These are phyloP conservation scores for Pelecanoides urinatrix DNA, from an alignment of 2,113 vertebrate genomes.

Conservation along the genomic window DNA sequence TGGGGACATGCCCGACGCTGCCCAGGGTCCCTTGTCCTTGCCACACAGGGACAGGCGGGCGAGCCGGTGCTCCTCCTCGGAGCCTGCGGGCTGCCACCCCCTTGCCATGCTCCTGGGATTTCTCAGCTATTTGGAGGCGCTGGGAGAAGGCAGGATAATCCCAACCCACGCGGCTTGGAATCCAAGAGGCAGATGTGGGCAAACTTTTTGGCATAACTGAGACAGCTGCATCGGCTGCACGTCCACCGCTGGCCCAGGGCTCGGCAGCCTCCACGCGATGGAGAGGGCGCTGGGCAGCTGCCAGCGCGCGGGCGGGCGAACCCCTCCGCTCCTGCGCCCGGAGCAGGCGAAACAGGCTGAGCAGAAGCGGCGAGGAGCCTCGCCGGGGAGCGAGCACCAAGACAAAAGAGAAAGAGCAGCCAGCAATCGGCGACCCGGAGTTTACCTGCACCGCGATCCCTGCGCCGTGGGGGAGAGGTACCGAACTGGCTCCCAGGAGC, in stretches of 20 bases:
- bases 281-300: background rate
- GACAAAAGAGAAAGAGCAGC: background rate
- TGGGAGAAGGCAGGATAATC: background rate
- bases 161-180: background rate
- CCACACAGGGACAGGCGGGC: rapidly evolving
- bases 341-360: background rate
- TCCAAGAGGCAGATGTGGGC: background rate
- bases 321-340: rapidly evolving
- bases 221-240: background rate
- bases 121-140: background rate
- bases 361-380: background rate
- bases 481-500: background rate
- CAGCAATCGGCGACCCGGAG: background rate
- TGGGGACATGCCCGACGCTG: background rate
- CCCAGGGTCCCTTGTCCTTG: background rate
- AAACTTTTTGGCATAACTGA: background rate
- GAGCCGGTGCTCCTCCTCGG: rapidly evolving
- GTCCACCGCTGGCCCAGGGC: background rate
- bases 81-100: background rate
- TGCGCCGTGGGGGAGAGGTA: rapidly evolving
- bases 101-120: background rate
- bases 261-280: background rate
- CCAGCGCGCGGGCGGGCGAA: background rate
- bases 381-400: rapidly evolving
- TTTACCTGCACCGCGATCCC: background rate